Evolutionary conservation across 2,113 vertebrate genomes (phyloP).

Genomic region (Esox niger): DNA sequence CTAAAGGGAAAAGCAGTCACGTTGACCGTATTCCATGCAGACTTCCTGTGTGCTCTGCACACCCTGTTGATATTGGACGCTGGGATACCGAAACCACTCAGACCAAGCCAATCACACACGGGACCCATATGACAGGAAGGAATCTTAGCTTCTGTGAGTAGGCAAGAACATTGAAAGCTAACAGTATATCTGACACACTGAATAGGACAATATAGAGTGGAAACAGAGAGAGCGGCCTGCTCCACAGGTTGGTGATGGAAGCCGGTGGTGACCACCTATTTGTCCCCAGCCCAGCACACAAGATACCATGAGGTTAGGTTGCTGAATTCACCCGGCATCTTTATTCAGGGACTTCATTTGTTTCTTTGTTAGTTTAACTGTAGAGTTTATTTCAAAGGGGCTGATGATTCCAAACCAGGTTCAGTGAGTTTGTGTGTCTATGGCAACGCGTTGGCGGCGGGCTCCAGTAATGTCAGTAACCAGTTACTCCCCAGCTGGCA

Average conservation of each 20-base stretch:
- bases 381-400: neutral
- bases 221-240: neutral
- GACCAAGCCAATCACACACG: neutral
- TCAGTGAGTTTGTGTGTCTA: neutral
- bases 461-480: neutral
- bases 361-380: neutral
- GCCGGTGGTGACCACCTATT: too few relatives aligned
- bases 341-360: neutral
- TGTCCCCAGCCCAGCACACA: too few relatives aligned
- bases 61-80: constrained; percentile 42
- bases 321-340: neutral
- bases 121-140: neutral
- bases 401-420: neutral
- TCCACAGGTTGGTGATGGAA: too few relatives aligned
- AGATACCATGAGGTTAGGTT: too few relatives aligned
- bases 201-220: too few relatives aligned
- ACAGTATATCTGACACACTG: too few relatives aligned
- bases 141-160: neutral
- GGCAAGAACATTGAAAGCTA: too few relatives aligned
- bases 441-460: neutral
- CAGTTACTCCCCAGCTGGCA: neutral
- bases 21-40: constrained; percentile 25
- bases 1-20: constrained; percentile 45
- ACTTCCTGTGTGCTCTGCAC: constrained; percentile 50
- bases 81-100: constrained; percentile 13